Base-by-base conservation (phyloP, 2,113 vertebrate species). In the Salvelinus namaycush region DNA sequence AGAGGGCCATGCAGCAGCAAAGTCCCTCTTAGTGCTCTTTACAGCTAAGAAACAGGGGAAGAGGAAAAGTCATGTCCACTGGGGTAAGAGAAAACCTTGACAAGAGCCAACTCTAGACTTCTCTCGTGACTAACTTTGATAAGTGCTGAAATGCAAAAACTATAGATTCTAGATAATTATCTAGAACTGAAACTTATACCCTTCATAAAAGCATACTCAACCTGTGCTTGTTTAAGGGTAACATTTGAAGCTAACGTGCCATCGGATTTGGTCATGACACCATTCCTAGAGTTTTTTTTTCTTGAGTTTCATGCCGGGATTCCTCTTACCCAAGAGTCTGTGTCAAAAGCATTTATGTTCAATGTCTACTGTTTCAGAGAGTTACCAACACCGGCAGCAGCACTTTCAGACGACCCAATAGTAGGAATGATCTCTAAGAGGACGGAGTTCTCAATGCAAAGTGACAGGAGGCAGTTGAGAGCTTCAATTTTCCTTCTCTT, bases 1-100 rank as follows among this genome's bases (percentile, higher is more conserved):
- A 91, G 89, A 87, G 88, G 89, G 90, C 90, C 82, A 79, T 88
- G 91, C 92, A 94, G 93, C 93, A 94, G 92, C 92, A 92, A 85
- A 81, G 86, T 86, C 83, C 81, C 90, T 86, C 85, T 26, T 70
- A 72, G 77, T 86, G 82, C 88, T 88, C 85, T 83, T 79, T 84
- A 86, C 84, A 89, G 88, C 87, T 75, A 78, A 81, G 81, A 86
- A 86, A 89, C 88, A 87, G 83, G 85, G 87, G 80, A 68, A 71
- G 75, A 77, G 68, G 74, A 89, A 89, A 88, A 84, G 89, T 91
- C 90, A 86, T 91, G 87, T 91, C 88, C 90, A 91, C 87, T 92
- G 78, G 79, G 86, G 86, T 81, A 87, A 88, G 80, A 92, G 79
- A 90, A 82, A 86, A 90, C 87, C 87, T 86, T 83, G 85, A 92